Evolutionary conservation across 1,140 invertebrate genomes (phyloP).

Genomic region (Aphelenchoides avenae): DNA sequence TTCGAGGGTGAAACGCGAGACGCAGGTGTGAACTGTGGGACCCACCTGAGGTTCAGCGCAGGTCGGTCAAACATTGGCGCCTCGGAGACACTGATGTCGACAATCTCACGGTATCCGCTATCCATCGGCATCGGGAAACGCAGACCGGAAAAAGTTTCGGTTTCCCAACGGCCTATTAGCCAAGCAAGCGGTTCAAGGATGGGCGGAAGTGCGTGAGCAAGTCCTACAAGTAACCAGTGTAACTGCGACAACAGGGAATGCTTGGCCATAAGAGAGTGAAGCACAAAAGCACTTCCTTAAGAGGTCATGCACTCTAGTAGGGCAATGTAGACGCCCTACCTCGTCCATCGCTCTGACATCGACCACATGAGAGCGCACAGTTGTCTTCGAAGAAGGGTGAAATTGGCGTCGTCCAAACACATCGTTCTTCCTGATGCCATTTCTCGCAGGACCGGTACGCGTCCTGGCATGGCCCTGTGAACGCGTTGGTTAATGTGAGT

Average conservation of each 20-base stretch:
- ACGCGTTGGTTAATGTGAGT: neutral
- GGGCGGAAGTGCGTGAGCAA: constrained; percentile 42
- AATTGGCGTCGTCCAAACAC: constrained; percentile 49
- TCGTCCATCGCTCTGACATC: constrained; percentile 31
- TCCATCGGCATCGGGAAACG: constrained; percentile 48
- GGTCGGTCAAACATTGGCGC: constrained; percentile 52
- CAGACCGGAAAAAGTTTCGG: constrained; percentile 32
- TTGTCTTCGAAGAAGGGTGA: constrained; percentile 53
- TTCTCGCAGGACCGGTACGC: constrained; percentile 45
- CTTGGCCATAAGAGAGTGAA: too few relatives aligned
- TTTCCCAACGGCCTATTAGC: constrained; percentile 49
- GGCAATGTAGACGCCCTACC: constrained; percentile 22
- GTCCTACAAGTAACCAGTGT: constrained; percentile 17
- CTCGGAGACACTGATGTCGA: constrained; percentile 45
- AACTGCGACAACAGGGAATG: too few relatives aligned
- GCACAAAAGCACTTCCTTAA: too few relatives aligned
- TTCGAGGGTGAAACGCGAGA: too few relatives aligned
- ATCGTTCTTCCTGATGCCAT: constrained; percentile 48
- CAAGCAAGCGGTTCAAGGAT: constrained; percentile 47
- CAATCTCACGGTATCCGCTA: constrained; percentile 38
- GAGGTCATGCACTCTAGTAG: too few relatives aligned
- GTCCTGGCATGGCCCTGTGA: constrained; percentile 55
- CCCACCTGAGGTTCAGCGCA: constrained; percentile 49
- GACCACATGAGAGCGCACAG: constrained; percentile 46
- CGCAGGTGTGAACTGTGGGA: too few relatives aligned